phyloP scores from a whole-genome alignment of 2,113 vertebrate species.

The Melanocharis versteri region DNA sequence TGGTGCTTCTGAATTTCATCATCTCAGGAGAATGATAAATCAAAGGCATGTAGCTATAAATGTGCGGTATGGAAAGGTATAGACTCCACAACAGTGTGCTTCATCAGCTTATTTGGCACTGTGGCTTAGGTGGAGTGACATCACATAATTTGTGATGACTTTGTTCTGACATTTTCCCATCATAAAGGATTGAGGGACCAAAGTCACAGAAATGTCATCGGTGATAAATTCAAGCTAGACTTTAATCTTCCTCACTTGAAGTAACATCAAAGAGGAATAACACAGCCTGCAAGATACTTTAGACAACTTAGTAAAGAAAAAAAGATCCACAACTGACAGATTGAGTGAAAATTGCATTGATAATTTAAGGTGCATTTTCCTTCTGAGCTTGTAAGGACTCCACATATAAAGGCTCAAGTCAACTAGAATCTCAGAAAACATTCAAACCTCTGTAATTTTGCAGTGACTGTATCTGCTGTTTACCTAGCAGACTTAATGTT shows the following conservation, averaged over 20 bases:
- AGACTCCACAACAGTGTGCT: constrained; percentile 4
- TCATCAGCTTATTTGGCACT: constrained; percentile 41
- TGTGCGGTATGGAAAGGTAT: background rate
- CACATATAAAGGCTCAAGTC: background rate
- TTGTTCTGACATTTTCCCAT: constrained; percentile 55
- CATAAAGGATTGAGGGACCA: constrained; percentile 32
- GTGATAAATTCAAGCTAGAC: constrained; percentile 53
- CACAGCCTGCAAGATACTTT: constrained; percentile 42
- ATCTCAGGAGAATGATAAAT: constrained; percentile 44
- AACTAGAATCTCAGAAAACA: background rate
- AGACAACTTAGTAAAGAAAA: constrained; percentile 46
- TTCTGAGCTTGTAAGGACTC: background rate
- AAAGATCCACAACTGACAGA: constrained; percentile 3
- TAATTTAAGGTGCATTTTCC: constrained; percentile 12
- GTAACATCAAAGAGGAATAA: constrained; percentile 53
- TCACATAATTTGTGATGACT: constrained; percentile 41
- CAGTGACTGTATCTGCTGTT: background rate
- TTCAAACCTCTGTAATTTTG: background rate
- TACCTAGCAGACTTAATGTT: background rate
- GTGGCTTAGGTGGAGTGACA: constrained; percentile 36
- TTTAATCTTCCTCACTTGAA: constrained; percentile 54
- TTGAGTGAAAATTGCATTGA: constrained; percentile 32
- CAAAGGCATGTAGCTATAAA: constrained; percentile 12
- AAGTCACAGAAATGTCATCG: constrained; percentile 57
- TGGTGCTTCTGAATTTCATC: background rate